These are phyloP conservation scores for Drosophila pectinifera DNA, from an alignment of 1,140 invertebrate species.

Conservation along the genomic window DNA sequence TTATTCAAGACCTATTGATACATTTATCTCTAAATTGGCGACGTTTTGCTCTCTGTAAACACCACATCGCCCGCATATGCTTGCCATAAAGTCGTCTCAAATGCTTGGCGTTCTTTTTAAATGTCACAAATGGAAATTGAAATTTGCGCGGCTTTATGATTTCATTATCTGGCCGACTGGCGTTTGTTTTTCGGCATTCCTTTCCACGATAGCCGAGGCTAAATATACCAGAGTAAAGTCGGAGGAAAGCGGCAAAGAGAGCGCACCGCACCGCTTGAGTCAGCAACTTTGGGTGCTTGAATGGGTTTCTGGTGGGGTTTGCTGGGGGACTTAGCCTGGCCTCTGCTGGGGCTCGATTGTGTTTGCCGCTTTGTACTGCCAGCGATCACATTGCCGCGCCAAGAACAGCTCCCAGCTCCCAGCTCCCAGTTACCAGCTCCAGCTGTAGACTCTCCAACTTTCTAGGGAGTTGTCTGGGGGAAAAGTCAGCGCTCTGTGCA, in stretches of 20 bases:
- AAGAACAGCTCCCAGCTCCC: conserved; percentile 27
- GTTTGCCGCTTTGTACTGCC: conserved; percentile 4
- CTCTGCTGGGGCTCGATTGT: background rate
- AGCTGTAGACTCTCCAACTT: conserved; percentile 46
- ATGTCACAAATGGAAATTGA: conserved; percentile 62
- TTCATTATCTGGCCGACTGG: conserved; percentile 62
- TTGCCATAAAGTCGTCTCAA: conserved; percentile 40
- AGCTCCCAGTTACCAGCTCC: conserved; percentile 15
- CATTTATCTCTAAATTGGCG: background rate
- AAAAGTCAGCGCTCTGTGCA: conserved; percentile 37
- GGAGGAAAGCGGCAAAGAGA: conserved; percentile 48
- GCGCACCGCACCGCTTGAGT: conserved; percentile 22
- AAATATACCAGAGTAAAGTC: conserved; percentile 34
- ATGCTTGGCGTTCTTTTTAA: conserved; percentile 31
- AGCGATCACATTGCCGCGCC: conserved; percentile 18
- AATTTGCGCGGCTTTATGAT: conserved; percentile 66
- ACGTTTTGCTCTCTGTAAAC: conserved; percentile 9
- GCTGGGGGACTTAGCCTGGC: background rate
- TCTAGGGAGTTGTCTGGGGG: conserved; percentile 64
- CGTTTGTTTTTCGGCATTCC: conserved; percentile 54
- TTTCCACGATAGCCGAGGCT: conserved; percentile 17
- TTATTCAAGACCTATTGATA: background rate
- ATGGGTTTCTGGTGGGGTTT: conserved; percentile 31
- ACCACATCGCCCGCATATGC: conserved; percentile 28
- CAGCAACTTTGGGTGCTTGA: conserved; percentile 33